Evolutionary conservation across 2,888 invertebrate species (phyloP).

Genomic region (Alloscopus bannaensis): DNA sequence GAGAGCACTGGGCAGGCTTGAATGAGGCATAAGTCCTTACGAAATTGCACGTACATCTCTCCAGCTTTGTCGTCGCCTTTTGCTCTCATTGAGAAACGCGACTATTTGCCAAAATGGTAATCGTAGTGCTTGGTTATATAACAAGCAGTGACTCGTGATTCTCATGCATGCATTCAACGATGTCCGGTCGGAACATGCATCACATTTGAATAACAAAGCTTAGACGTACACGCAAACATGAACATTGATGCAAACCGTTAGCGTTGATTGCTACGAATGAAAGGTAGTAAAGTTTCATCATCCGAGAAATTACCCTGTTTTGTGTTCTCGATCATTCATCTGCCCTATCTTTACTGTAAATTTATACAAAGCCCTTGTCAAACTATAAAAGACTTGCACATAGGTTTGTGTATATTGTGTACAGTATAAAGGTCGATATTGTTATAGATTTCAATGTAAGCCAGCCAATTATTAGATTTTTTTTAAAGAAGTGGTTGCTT

Average conservation of each 20-base stretch:
- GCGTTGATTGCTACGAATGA: constrained; percentile 37
- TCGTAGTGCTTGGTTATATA: not conserved
- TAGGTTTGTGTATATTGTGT: too few relatives aligned
- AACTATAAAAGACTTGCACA: too few relatives aligned
- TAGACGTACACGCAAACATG: too few relatives aligned
- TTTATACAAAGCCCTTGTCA: too few relatives aligned
- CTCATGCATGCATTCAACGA: too few relatives aligned
- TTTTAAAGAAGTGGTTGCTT: too few relatives aligned
- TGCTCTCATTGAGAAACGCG: constrained; percentile 6
- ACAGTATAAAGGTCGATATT: too few relatives aligned
- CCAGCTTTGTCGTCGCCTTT: not conserved
- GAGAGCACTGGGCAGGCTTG: constrained; percentile 9
- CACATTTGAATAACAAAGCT: not conserved
- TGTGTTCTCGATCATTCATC: too few relatives aligned
- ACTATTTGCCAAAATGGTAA: constrained; percentile 12
- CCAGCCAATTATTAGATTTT: too few relatives aligned
- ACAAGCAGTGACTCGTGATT: not conserved
- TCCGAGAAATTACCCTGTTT: constrained; percentile 65
- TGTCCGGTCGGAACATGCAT: not conserved
- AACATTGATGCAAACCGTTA: constrained; percentile 21
- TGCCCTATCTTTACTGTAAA: too few relatives aligned
- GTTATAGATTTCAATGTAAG: too few relatives aligned
- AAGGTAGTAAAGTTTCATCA: constrained; percentile 69
- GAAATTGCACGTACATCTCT: not conserved
- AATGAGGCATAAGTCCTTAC: not conserved